Evolutionary conservation across 2,888 invertebrate genomes (phyloP).

Genomic region (Lasioglossum marginatum): DNA sequence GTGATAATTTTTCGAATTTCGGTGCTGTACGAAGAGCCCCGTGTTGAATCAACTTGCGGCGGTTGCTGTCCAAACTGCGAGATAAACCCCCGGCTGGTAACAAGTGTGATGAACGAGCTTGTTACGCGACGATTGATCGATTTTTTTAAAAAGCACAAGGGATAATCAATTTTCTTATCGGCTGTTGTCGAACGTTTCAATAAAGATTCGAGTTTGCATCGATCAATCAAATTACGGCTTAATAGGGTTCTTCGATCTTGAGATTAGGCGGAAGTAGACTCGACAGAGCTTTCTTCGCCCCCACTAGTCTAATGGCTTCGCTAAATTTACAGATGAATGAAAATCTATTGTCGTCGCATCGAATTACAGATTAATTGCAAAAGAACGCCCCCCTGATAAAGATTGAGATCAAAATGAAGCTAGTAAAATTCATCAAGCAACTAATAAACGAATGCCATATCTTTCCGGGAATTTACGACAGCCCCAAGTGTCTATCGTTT

Average conservation of each 20-base stretch:
- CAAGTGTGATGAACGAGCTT: not conserved
- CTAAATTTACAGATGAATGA: too few species aligned
- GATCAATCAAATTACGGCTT: not conserved
- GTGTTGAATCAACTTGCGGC: not conserved
- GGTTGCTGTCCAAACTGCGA: not conserved
- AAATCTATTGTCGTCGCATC: too few species aligned
- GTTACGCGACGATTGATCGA: constrained; percentile 3
- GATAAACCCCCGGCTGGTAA: not conserved
- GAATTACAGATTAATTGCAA: not conserved
- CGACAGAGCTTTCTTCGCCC: not conserved
- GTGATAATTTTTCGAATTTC: not conserved
- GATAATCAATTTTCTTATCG: not conserved
- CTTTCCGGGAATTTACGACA: not conserved
- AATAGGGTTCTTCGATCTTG: not conserved
- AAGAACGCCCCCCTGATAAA: not conserved
- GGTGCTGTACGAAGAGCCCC: not conserved
- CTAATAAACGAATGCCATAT: not conserved
- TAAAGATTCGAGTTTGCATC: not conserved
- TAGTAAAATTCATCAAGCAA: not conserved
- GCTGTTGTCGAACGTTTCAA: not conserved
- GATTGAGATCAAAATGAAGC: too few species aligned
- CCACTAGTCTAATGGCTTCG: not conserved
- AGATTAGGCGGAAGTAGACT: not conserved
- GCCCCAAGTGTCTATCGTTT: not conserved
- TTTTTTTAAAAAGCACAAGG: not conserved